Evolutionary conservation across 64 coral and sea anemone genomes (phyloP), one percentile per base, ranked within the genome.

Genomic region (Pachyseris speciosa): DNA sequence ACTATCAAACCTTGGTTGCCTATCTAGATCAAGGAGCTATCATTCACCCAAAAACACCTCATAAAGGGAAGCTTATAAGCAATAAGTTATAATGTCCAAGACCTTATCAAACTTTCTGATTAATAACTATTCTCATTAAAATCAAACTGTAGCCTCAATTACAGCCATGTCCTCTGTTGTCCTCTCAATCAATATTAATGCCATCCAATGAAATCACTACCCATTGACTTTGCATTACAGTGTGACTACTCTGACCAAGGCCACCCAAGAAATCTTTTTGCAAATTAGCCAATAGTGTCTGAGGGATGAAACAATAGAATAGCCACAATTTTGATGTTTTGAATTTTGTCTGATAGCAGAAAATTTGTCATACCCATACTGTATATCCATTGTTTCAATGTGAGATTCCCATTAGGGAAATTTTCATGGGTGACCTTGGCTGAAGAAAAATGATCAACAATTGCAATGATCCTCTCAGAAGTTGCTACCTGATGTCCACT

Each of bases 71-170:
- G 9, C 53, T 61, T 37, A 22, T 40, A 32, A 7, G 67, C 7
- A 36, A 81, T 60, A 81, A 39, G 29, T 81, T 40, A 81, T 25
- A 61, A 39, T 39, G 30, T 61, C 20, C 20, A 80, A 81, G 22
- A 57, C 63, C 22, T 81, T 39, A 37, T 64, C 77, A 81, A 63
- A 63, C 9, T 40, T 13, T 57, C 25, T 44, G 13, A 33, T 67
- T n/a, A n/a, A n/a, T n/a, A n/a, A n/a, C n/a, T 37, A 37, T 37
- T 71, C 20, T 22, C 7, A 71, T 0, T 24, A 76, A 25, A 0
- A 61, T 25, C 27, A 25, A 61, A 25, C 5, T 0, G 27, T 17
- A 55, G 51, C 17, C 20, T 61, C 6, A 61, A 12, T 16, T 55
- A 7, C 57, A 60, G 57, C 57, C 17, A 60, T 60, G 3, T 60